phyloP scores from a whole-genome alignment of 1,140 invertebrate species.

The Papilio polytes region DNA sequence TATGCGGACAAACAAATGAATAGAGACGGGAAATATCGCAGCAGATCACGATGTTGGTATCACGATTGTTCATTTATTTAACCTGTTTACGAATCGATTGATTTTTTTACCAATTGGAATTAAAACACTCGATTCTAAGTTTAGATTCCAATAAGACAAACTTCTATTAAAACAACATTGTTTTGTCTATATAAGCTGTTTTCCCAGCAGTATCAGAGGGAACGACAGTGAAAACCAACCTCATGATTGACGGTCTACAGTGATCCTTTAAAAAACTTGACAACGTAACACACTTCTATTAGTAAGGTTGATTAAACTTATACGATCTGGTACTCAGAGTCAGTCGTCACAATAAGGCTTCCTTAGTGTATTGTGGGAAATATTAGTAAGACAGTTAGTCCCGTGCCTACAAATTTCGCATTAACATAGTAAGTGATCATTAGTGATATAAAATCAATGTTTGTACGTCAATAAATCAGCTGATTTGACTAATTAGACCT shows the following conservation, averaged over 20 bases:
- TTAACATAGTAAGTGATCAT: background rate
- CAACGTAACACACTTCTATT: too few species aligned
- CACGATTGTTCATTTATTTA: background rate
- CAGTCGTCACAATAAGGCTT: too few species aligned
- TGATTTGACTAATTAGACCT: slow-evolving; percentile 4
- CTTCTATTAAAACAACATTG: too few species aligned
- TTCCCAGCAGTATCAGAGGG: too few species aligned
- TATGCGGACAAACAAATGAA: background rate
- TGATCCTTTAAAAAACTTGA: too few species aligned
- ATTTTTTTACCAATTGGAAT: background rate
- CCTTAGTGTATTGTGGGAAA: background rate
- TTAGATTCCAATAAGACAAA: too few species aligned
- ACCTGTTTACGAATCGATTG: background rate
- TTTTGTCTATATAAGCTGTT: too few species aligned
- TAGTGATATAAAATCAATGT: background rate
- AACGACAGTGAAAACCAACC: too few species aligned
- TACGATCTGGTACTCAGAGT: too few species aligned
- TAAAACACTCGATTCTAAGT: background rate
- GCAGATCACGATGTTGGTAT: slow-evolving; percentile 1
- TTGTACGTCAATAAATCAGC: background rate
- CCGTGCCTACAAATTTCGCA: background rate
- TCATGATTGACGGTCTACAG: too few species aligned
- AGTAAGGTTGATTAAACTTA: too few species aligned
- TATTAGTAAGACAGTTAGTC: background rate
- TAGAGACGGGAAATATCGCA: background rate